Evolutionary conservation across 2,113 vertebrate genomes (phyloP), one percentile per base, ranked within the genome.

Genomic region (Pelmatolapia mariae): DNA sequence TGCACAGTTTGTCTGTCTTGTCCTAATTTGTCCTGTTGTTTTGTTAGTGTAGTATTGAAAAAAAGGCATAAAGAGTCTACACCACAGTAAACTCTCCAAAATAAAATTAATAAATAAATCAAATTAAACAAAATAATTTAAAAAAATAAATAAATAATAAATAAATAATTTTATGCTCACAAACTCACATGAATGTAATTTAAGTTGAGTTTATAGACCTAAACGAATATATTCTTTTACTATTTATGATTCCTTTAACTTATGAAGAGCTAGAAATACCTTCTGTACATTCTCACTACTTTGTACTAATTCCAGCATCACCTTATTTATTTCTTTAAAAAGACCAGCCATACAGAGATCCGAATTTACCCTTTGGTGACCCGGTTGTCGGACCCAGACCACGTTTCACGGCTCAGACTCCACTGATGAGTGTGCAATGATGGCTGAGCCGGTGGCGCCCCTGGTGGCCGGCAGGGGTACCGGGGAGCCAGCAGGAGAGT

Each of bases 401-500:
- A 29, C 71, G 24, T 29, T 76, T 78, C 16, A 31, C 10, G 71
- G 8, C 13, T 18, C 22, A 26, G 68, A 73, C 38, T 26, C n/a
- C 15, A 29, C 10, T 31, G 9, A 19, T 19, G 71, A 76, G 10
- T 29, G 73, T 78, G 73, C 1, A 13, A 50, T 29, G 47, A 71
- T 22, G 22, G 8, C 22, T 56, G 71, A 8, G 26, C 12, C 33
- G 15, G 79, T 59, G 66, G 89, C 91, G 94, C 92, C 94, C 93
- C 92, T 79, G 4, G 90, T 11, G 96, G 93, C 52, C 57, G 38
- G 71, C 7, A 40, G 86, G 40, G 24, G 91, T 82, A 87, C 59
- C 84, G 87, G 57, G n/a, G 29, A 50, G 10, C 43, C 93, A 91
- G 87, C 93, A 81, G 92, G 86, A 80, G 85, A 54, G 87, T 79